Evolutionary conservation across 2,888 invertebrate species (phyloP), one percentile per base, ranked within the genome.

Genomic region (Agrochola lota): DNA sequence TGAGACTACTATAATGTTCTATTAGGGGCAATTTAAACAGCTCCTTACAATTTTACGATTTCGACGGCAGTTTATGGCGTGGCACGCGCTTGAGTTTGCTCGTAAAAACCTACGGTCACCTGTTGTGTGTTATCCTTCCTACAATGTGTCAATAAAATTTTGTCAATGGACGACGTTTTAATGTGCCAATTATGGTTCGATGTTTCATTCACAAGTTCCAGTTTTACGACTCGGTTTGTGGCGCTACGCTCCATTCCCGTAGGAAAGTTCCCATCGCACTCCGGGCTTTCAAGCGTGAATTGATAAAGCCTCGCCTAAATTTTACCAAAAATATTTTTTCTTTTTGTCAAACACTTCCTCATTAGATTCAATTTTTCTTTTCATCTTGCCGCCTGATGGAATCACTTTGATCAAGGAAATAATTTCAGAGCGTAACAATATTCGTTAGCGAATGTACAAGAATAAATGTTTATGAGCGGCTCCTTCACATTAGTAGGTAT

Each of bases 31-130:
- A 93, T 94, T 94, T 93, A 94, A 93, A 93, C 91, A 92, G 91
- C 92, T 93, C 92, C 93, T 94, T 93, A 94, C 92, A 91, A 92
- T 93, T 94, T 94, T 94, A 94, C 93, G 95, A 94, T 93, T 95
- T 94, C 89, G 91, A 92, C 94, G 94, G 89, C 92, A 90, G 91
- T 94, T 93, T 93, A 94, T 92, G 90, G 91, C 90, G 84, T 88
- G 92, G 91, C 95, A 94, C 94, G 94, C 93, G 95, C 92, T 91
- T 90, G 87, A 91, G 88, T 92, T 91, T 88, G 94, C 90, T 94
- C 95, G 94, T 96, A 96, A 94, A 94, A 95, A 95, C 92, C 92
- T 93, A 91, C 94, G 95, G 96, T 96, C 96, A 96, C 96, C 96
- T 96, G 96, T 95, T 95, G 95, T 94, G 87, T 90, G 92, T 91